Base-by-base conservation (phyloP, 2,888 invertebrate species). In the Nebria salina region DNA sequence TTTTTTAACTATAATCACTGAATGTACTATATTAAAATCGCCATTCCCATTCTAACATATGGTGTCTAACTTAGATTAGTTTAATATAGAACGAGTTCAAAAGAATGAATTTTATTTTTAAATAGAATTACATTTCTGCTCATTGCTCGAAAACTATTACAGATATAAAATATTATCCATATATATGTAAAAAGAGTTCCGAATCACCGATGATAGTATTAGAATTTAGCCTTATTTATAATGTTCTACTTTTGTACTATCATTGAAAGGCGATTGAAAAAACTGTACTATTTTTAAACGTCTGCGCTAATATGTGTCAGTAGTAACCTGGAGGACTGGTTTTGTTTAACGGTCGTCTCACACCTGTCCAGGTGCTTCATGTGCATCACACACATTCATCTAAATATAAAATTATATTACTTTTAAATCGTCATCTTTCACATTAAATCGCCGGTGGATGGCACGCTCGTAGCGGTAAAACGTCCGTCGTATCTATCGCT, bases 221-320 rank as follows among this genome's bases (percentile, higher is more conserved):
- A 54, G 7, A 54, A 54, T 54, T 54, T 54, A 54, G 54, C 54
- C 54, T 54, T 54, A 54, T 54, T 54, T 54, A 54, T 54, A 54
- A 13, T 54, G 54, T 54, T 54, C 54, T 54, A 25, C 68, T 25
- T 68, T n/a, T 68, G 68, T 6, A 25, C 15, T 15, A 68, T 68
- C 25, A 68, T 4, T 25, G 15, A 68, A 68, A 68, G 1, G 0
- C 25, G 25, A 68, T 68, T 25, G 20, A 65, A 68, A 25, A 68
- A 25, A 25, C 15, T 68, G n/a, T 25, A 25, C 70, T 70, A 70
- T 70, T 70, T 70, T 25, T 70, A 70, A 70, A 11, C 70, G 70
- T 70, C 70, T 70, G 70, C 8, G 65, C 13, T 79, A 66, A 77
- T 68, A 79, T 79, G 79, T 79, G 79, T 79, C 79, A 79, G 79